Percentiles rank a stretch among this genome's conserved stretches.
These are phyloP conservation scores for Ramphastos sulfuratus DNA, from an alignment of 2,113 vertebrate species.

Conservation along the genomic window DNA sequence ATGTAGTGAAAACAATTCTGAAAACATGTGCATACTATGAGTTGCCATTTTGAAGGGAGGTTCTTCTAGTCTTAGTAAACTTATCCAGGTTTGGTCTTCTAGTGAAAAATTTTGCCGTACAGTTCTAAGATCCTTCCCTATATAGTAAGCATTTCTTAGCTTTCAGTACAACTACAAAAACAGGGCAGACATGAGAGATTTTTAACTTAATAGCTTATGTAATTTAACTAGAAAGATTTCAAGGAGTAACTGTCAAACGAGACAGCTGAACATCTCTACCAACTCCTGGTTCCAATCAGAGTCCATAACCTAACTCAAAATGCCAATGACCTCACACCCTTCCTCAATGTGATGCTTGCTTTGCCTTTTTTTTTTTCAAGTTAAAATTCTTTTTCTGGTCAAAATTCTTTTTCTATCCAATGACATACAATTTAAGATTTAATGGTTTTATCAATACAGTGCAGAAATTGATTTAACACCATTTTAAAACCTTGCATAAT, in stretches of 20 bases:
- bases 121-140: neutral
- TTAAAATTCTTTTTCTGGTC: no score
- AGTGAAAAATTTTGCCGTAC: neutral
- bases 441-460: neutral
- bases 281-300: neutral
- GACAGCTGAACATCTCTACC: neutral
- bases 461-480: neutral
- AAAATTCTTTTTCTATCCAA: neutral
- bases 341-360: neutral
- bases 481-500: neutral
- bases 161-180: neutral
- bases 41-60: neutral
- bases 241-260: neutral
- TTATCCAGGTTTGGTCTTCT: neutral
- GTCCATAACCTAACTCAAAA: neutral
- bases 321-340: neutral
- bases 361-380: neutral
- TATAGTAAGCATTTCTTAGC: neutral
- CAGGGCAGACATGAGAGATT: neutral
- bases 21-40: neutral
- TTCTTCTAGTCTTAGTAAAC: neutral
- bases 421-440: neutral
- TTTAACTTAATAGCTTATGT: neutral
- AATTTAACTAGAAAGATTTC: neutral
- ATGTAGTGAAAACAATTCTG: neutral